Base-by-base conservation (phyloP, 2,888 invertebrate genomes). In the Oxycera nigricornis region DNA sequence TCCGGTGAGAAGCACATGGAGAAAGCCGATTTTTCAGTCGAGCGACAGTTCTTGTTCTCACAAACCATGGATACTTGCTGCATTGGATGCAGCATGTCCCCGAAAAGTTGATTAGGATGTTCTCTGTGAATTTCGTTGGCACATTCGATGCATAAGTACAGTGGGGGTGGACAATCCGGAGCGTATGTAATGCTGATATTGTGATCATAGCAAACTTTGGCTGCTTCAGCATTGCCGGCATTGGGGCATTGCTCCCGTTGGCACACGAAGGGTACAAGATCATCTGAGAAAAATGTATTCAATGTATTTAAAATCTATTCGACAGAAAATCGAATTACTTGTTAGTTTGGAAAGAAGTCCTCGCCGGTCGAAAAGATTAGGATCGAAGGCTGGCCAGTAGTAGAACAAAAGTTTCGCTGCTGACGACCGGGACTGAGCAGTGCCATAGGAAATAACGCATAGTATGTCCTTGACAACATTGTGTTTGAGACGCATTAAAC, bases 361-460 rank as follows among this genome's bases (percentile, higher is more conserved):
- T 81, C 94, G 93, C 73, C 96, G 89, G 83, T 98, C 98, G 80
- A 96, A 94, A 4, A 96, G 89, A 82, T 94, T 94, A 26, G 97
- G 94, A 86, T 98, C 97, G 81, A 98, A 94, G 2, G 97, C 94
- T 2, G 99, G 99, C 98, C 98, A 99, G 85, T 99, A 99, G 87
- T 98, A 97, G 87, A 99, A 98, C 65, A 99, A 89, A 46, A 99
- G 88, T 86, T 98, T 97, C 72, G 97, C 97, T 1, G 98, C 98
- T 0, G 97, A 96, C n/a, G 95, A 91, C 68, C 97, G 87, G 0
- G 98, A 95, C 68, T 94, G 92, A 77, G 95, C 92, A 0, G 98
- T 97, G 57, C 99, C 99, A 85, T 98, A 96, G 11, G 98, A 98
- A 78, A 98, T 94, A 35, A 98, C 97, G 83, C 95, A 94, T 35